A percentile compares a stretch with the other conserved stretches of the same genome.
Evolutionary conservation across 1,140 invertebrate genomes (phyloP).

Genomic region (Lucilia sericata): DNA sequence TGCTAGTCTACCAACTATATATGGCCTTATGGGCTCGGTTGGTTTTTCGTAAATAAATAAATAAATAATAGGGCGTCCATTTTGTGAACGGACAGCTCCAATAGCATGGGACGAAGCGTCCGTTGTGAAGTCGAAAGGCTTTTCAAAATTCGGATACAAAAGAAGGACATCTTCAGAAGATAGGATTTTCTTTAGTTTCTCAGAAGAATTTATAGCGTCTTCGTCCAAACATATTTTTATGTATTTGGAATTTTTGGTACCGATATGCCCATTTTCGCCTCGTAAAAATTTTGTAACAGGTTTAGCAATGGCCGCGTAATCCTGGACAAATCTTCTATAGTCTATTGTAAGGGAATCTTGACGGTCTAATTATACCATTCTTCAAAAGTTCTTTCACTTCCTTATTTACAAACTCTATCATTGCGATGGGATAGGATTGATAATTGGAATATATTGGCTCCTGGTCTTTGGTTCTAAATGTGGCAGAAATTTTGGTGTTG

Average conservation of each 20-base stretch:
- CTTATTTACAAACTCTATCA: background rate
- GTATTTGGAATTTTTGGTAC: too few relatives aligned
- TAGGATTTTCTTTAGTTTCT: constrained; percentile 49
- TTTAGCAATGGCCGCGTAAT: too few relatives aligned
- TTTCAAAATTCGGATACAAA: constrained; percentile 58
- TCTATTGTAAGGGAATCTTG: background rate
- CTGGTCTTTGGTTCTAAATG: background rate
- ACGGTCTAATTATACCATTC: background rate
- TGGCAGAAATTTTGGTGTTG: background rate
- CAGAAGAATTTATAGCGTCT: too few relatives aligned
- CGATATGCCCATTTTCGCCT: too few relatives aligned
- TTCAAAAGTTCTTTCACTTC: background rate
- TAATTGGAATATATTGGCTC: background rate
- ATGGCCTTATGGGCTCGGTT: too few relatives aligned
- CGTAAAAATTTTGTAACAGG: too few relatives aligned
- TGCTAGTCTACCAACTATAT: too few relatives aligned
- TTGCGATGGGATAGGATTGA: background rate
- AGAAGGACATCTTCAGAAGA: constrained; percentile 66
- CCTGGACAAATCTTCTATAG: background rate
- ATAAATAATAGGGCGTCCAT: constrained; percentile 48
- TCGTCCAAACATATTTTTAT: too few relatives aligned
- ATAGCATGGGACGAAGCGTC: constrained; percentile 55
- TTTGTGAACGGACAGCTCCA: constrained; percentile 60
- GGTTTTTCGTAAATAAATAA: too few relatives aligned
- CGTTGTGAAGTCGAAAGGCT: constrained; percentile 56